These are phyloP conservation scores for Drosophila lacteicornis DNA, from an alignment of 1,140 invertebrate genomes.

Conservation along the genomic window DNA sequence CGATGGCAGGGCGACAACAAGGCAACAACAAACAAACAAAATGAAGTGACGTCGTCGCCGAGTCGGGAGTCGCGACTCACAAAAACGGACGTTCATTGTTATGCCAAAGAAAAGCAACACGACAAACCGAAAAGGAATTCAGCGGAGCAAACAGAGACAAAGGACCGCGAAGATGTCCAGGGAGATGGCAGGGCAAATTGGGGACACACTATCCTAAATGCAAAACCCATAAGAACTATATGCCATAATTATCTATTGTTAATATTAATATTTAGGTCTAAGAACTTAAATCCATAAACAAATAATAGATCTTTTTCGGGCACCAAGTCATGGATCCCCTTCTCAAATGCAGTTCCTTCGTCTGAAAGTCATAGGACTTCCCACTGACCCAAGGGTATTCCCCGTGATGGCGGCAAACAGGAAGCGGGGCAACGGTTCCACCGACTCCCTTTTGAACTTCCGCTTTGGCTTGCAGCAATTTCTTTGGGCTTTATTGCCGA, in stretches of 20 bases:
- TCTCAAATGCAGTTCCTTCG: not conserved
- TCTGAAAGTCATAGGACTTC: not conserved
- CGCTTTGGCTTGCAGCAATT: constrained; percentile 80
- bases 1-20: constrained; percentile 35
- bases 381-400: constrained; percentile 21
- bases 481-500: constrained; percentile 78
- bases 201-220: constrained; percentile 1
- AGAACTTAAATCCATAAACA: too few relatives aligned
- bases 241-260: not conserved
- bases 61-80: constrained; percentile 43
- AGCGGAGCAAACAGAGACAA: constrained; percentile 38
- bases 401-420: constrained; percentile 58
- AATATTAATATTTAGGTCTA: too few relatives aligned
- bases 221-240: not conserved
- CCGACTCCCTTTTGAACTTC: constrained; percentile 77
- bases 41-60: constrained; percentile 75
- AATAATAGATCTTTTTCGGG: too few relatives aligned
- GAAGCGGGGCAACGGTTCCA: constrained; percentile 74
- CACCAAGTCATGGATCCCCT: not conserved
- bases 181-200: constrained; percentile 3
- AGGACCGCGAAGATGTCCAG: constrained; percentile 10
- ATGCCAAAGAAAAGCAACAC: constrained; percentile 77
- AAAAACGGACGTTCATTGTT: constrained; percentile 81
- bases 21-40: constrained; percentile 70
- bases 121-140: constrained; percentile 59